Conservation (phyloP, 2,113 vertebrate genomes). For the Chrysochloris asiatica region DNA sequence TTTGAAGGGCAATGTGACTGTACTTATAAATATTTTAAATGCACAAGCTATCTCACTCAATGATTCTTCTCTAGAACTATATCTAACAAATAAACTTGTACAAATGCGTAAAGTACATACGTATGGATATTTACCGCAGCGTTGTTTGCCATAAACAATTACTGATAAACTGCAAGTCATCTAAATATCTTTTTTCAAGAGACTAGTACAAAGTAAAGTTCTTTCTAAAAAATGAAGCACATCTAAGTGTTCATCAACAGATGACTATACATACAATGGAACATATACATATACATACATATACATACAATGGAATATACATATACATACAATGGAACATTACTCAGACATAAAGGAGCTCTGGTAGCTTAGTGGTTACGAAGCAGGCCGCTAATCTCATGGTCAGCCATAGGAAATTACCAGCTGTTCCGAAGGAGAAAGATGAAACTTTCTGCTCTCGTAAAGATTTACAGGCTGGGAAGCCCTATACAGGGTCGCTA, state of each 20-base stretch:
- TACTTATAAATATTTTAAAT: neutral
- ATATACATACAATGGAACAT: neutral
- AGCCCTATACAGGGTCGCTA: too few relatives aligned
- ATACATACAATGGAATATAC: neutral
- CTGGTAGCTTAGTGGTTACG: too few relatives aligned
- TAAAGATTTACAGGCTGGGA: too few relatives aligned
- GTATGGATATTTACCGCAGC: neutral
- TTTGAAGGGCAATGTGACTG: neutral
- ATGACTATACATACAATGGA: neutral
- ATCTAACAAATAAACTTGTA: neutral
- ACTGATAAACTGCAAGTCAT: neutral
- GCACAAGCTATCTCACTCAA: neutral
- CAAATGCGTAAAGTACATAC: neutral
- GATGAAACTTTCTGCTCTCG: too few relatives aligned
- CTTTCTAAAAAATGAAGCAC: neutral
- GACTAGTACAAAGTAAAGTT: neutral
- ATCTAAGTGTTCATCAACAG: neutral
- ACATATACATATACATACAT: neutral
- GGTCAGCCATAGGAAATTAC: too few relatives aligned
- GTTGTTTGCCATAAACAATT: neutral
- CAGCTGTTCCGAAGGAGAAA: too few relatives aligned
- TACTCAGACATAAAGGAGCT: neutral
- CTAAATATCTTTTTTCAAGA: neutral
- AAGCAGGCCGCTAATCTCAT: too few relatives aligned
- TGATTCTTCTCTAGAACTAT: neutral